Base-by-base conservation (phyloP, 2,113 vertebrate genomes). In the Paratilapia polleni region DNA sequence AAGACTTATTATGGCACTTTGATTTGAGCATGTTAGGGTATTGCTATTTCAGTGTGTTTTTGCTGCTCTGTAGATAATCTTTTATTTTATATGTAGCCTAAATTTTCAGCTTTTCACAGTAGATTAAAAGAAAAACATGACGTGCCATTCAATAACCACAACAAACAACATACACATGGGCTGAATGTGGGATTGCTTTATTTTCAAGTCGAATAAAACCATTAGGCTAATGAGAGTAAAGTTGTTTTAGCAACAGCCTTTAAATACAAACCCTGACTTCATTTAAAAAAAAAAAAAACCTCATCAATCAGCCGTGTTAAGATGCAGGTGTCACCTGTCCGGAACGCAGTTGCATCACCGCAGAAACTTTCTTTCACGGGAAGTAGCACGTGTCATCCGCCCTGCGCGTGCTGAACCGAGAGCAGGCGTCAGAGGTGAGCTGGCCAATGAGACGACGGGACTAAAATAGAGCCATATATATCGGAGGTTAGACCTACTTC, bases 391-490 rank as follows among this genome's bases (percentile, higher is more conserved):
- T 54, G 70, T 75, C 64, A 24, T 68, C 77, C 81, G 52, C 86
- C 84, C 73, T 12, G 38, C 64, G 38, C 70, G 60, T 43, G 9
- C 38, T 26, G 66, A 68, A 78, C n/a, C 54, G 58, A 17, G 22
- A 87, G 92, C 91, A 58, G 93, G 91, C 19, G 86, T 81, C 93
- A 83, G 26, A 73, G 81, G 59, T 82, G 70, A 88, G 52, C 78
- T 5, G 80, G 41, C 95, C 95, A 96, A 96, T 96, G 38, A 86
- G 60, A 22, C 7, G 56, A 14, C 49, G 58, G 85, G 93, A 94
- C 91, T 95, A 95, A 96, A 96, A 96, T 96, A 96, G 95, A 94
- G 81, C 64, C 68, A 80, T 96, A 96, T 95, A 95, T 92, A 96
- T 92, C 43, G 1, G 87, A 91, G 76, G 80, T 90, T 60, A 85